Base-by-base conservation (phyloP, 2,797 vertebrate genomes). In the Enteromius mattozi region DNA sequence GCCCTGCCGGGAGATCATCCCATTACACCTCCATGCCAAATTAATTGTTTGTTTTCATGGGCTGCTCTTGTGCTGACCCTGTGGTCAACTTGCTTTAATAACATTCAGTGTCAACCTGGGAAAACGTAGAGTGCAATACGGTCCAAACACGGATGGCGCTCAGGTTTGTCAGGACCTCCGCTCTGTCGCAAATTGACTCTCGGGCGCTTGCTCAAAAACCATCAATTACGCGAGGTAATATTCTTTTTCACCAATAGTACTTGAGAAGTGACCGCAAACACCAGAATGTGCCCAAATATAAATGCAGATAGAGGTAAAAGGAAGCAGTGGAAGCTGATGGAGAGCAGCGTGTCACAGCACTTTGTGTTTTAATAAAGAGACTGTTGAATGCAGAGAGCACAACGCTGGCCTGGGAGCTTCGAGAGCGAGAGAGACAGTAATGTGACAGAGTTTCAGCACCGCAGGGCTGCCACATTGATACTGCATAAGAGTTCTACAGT, bases 21-120 rank as follows among this genome's bases (percentile, higher is more conserved):
- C 92, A 95, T 95, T 95, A 95, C 93, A 91, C 94, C 93, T 93
- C 91, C 90, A 93, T 93, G 95, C 92, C 92, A 95, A 94, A 94
- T 94, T 91, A 94, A 93, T 94, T 93, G 93, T 95, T 94, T 94
- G 92, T 94, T 93, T 94, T 90, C 84, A 82, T 82, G 74, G 59
- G 45, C 49, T 13, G 45, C 51, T 81, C 80, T 88, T 78, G 63
- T 17, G 30, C 80, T 94, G 94, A 94, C 92, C 92, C 91, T 88
- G 89, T 35, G 70, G 86, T 87, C 88, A 86, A 88, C 86, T 84
- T 42, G 74, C 65, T 87, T 88, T 89, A 89, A 91, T 89, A 89
- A 86, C 80, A 77, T 78, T 80, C 63, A 5, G 59, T 83, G 78
- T 86, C 85, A 88, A 90, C 86, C 90, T 86, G 37, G 63, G 81